phyloP scores from a whole-genome alignment of 2,113 vertebrate genomes.

The Jaculus jaculus region DNA sequence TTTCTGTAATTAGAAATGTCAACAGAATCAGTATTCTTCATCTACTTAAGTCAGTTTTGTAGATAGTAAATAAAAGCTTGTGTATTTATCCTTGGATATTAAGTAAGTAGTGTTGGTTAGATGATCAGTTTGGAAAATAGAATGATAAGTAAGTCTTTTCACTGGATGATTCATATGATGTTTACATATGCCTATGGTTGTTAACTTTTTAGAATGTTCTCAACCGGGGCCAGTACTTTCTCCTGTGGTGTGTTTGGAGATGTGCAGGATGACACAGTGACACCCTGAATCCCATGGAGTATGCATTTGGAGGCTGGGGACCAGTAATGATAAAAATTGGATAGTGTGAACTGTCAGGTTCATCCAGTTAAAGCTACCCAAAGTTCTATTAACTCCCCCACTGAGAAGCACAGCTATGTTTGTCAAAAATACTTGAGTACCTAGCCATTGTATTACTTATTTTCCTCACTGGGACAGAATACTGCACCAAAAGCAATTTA shows the following conservation, averaged over 20 bases:
- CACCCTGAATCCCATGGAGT: not conserved
- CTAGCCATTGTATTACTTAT: not conserved
- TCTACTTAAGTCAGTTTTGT: not conserved
- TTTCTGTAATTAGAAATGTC: conserved; percentile 28
- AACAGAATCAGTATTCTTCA: conserved; percentile 20
- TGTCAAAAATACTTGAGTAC: not conserved
- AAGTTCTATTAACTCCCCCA: not conserved
- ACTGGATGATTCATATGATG: conserved; percentile 5
- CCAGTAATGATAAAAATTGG: not conserved
- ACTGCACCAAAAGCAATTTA: no score
- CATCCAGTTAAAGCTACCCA: not conserved
- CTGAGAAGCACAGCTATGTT: not conserved
- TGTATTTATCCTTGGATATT: not conserved
- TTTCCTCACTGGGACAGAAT: no score
- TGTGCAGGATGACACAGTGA: not conserved
- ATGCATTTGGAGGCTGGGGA: not conserved
- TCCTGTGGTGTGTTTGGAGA: not conserved
- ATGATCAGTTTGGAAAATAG: conserved; percentile 1
- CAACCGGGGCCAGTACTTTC: not conserved
- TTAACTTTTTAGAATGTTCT: not conserved
- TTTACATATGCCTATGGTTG: not conserved
- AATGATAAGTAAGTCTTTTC: not conserved
- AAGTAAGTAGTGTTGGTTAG: conserved; percentile 10
- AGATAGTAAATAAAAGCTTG: conserved; percentile 27
- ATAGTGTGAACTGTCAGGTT: not conserved